phyloP scores from a whole-genome alignment of 2,113 vertebrate species.

The Peromyscus californicus region DNA sequence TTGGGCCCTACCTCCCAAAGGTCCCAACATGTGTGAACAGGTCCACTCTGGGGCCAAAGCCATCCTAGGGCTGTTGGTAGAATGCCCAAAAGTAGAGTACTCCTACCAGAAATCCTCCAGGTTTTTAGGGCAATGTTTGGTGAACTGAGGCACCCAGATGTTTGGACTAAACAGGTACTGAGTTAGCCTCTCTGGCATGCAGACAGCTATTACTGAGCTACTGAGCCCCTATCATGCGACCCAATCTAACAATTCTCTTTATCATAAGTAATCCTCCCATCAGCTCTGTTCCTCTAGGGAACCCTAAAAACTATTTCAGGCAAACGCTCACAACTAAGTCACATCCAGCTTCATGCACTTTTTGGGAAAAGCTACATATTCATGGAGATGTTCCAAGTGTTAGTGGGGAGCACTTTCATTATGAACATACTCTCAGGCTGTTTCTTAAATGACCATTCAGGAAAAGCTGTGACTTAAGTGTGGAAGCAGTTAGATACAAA shows the following conservation, averaged over 20 bases:
- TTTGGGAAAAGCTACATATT: background rate
- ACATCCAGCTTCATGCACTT: background rate
- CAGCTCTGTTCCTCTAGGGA: background rate
- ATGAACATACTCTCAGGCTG: background rate
- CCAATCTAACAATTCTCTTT: too few relatives aligned
- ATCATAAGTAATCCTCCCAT: background rate
- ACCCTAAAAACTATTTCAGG: background rate
- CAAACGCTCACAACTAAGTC: background rate
- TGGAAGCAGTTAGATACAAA: background rate
- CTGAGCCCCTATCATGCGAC: background rate
- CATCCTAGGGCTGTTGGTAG: background rate
- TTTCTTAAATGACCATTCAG: background rate
- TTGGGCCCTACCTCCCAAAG: background rate
- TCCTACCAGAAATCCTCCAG: background rate
- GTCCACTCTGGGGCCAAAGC: too few relatives aligned
- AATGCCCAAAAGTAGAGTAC: background rate
- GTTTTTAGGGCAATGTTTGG: background rate
- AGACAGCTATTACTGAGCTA: background rate
- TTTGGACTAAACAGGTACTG: background rate
- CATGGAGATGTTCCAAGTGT: background rate
- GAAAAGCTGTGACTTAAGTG: background rate
- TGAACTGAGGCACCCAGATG: background rate
- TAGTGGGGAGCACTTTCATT: too few relatives aligned
- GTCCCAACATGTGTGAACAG: background rate
- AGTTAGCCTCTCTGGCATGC: background rate